phyloP scores from a whole-genome alignment of 2,113 vertebrate species.

The Gila orcuttii region DNA sequence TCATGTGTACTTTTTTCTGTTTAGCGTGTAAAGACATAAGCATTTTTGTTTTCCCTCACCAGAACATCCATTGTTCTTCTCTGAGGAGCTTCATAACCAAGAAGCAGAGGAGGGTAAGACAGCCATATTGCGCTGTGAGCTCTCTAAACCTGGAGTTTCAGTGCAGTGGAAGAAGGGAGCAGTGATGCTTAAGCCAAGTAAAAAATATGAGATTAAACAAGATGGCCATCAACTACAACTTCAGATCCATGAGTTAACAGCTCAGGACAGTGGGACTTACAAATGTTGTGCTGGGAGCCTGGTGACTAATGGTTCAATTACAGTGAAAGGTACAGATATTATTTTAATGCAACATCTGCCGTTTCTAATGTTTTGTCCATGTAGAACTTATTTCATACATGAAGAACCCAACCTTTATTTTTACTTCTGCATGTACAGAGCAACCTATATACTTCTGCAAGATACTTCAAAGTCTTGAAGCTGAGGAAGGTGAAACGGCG shows the following conservation, averaged over 20 bases:
- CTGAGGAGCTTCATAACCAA: constrained; percentile 70
- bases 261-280: constrained; percentile 77
- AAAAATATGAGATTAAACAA: constrained; percentile 77
- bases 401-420: background rate
- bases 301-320: constrained; percentile 72
- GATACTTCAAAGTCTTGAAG: constrained; percentile 71
- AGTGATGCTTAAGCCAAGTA: constrained; percentile 58
- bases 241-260: constrained; percentile 68
- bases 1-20: background rate
- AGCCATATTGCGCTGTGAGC: constrained; percentile 71
- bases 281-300: constrained; percentile 65
- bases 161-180: constrained; percentile 66
- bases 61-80: constrained; percentile 67
- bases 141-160: constrained; percentile 59
- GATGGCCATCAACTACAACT: constrained; percentile 70
- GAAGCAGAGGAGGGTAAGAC: constrained; percentile 72
- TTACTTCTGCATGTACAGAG: constrained; percentile 38
- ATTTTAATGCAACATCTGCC: background rate
- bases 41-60: background rate
- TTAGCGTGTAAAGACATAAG: background rate
- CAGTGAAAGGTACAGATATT: constrained; percentile 78
- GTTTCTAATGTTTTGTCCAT: background rate
- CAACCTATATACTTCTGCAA: constrained; percentile 69
- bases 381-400: background rate
- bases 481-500: constrained; percentile 66